A percentile compares a stretch with the other conserved stretches of the same genome.
These are phyloP conservation scores for mouse (Mus musculus) DNA, from an alignment of 2,113 vertebrate species.

Conservation along the genomic window DNA sequence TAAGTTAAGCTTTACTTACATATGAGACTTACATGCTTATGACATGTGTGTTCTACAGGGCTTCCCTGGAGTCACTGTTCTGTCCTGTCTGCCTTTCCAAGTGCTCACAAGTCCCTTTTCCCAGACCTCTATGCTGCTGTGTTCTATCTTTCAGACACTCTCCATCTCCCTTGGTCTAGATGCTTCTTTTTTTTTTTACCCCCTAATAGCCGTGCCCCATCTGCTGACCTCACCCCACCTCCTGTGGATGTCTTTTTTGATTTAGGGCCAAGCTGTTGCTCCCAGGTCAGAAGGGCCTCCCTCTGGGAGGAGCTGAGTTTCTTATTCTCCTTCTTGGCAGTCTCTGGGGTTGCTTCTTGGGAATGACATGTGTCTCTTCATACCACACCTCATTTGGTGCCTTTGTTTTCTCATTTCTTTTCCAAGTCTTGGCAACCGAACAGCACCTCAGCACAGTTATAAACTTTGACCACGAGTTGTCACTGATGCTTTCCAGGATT, in stretches of 20 bases:
- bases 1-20: background rate
- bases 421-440: constrained; percentile 75
- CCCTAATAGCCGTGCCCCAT: constrained; percentile 60
- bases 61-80: constrained; percentile 59
- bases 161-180: constrained; percentile 49
- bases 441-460: constrained; percentile 76
- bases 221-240: constrained; percentile 80
- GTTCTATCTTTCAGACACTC: background rate
- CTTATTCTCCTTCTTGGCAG: constrained; percentile 71
- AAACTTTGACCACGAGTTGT: constrained; percentile 78
- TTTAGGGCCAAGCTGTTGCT: constrained; percentile 82
- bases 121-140: constrained; percentile 32
- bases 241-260: constrained; percentile 84
- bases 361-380: constrained; percentile 82
- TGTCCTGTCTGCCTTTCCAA: constrained; percentile 11
- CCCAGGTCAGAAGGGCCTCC: constrained; percentile 74
- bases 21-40: background rate
- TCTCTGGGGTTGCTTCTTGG: constrained; percentile 55
- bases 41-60: constrained; percentile 16
- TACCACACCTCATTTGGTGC: constrained; percentile 81
- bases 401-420: constrained; percentile 73
- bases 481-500: constrained; percentile 60
- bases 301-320: constrained; percentile 69
- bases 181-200: constrained; percentile 44
- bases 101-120: constrained; percentile 5